Evolutionary conservation across 2,888 invertebrate genomes (phyloP), one percentile per base, ranked within the genome.

Genomic region (Eristalis intricaria): DNA sequence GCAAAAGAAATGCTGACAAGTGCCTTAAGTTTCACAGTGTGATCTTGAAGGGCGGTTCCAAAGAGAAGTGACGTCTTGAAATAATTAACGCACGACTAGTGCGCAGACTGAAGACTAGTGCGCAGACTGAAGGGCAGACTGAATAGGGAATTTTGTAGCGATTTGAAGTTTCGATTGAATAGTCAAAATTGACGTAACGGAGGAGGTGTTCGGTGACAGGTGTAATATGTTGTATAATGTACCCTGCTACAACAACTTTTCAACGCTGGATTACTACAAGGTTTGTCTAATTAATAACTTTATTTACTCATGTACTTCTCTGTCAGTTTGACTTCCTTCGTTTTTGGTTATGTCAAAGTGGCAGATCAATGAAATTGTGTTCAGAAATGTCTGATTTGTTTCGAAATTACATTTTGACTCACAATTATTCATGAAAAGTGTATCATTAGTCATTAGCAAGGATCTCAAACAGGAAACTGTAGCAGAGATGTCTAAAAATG

Each of bases 221-320:
- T 89, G 90, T 90, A 92, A 91, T 92, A 93, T 93, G 93, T 93
- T 93, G 92, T 93, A 93, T 92, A 93, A 93, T 92, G 92, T 92
- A 89, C 91, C 92, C 89, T 92, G 91, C 89, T 93, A 91, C 91
- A 93, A 92, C 90, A 93, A 93, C 89, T 92, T 91, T 91, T 91
- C 93, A 91, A 92, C 93, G 89, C 93, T 93, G 93, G 93, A 93
- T 92, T 93, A 93, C 91, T 93, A 91, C 90, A 93, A 93, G 92
- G 93, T 93, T 88, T 91, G 91, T 80, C 70, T 40, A 1, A 13
- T 58, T 65, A 10, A 23, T 35, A 4, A n/a, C n/a, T n/a, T 4
- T 3, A 5, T n/a, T 40, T 7, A n/a, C 7, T 19, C n/a, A 0
- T 2, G 10, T 1, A 8, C 50, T 50, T 19, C 19, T 1, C n/a